Evolutionary conservation across 2,113 vertebrate species (phyloP).

Genomic region (Motacilla tschutschensis): DNA sequence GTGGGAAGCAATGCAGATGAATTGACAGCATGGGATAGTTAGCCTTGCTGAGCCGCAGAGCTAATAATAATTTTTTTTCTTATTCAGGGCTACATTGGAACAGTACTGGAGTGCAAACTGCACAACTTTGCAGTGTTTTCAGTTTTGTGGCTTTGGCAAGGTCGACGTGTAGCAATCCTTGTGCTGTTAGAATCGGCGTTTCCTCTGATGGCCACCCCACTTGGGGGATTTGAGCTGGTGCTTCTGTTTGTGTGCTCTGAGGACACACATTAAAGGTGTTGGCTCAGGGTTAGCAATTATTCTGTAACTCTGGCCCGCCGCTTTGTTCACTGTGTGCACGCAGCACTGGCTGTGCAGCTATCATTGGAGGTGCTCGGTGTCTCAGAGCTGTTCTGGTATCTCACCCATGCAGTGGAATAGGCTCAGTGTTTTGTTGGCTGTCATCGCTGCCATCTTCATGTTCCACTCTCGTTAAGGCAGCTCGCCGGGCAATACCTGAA

Average conservation of each 20-base stretch:
- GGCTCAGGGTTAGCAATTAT: background rate
- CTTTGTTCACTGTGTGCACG: background rate
- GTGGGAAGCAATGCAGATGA: background rate
- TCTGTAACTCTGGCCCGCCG: background rate
- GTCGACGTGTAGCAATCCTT: fast-evolving
- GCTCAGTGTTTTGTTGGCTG: background rate
- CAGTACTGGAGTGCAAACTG: background rate
- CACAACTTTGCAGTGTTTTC: fast-evolving
- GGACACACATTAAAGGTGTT: fast-evolving
- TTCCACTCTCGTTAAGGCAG: background rate
- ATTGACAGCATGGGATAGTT: background rate
- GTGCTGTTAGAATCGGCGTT: background rate
- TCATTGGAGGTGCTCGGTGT: fast-evolving
- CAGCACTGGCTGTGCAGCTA: fast-evolving
- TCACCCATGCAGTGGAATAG: fast-evolving
- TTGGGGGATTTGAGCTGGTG: fast-evolving
- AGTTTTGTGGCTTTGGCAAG: background rate
- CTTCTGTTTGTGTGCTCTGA: background rate
- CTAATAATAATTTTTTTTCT: background rate
- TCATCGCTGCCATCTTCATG: fast-evolving
- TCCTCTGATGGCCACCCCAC: background rate
- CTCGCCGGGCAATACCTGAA: background rate
- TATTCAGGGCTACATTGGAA: background rate
- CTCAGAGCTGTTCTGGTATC: background rate
- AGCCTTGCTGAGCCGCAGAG: background rate